phyloP scores from a whole-genome alignment of 2,113 vertebrate genomes.

The Ellobius talpinus region DNA sequence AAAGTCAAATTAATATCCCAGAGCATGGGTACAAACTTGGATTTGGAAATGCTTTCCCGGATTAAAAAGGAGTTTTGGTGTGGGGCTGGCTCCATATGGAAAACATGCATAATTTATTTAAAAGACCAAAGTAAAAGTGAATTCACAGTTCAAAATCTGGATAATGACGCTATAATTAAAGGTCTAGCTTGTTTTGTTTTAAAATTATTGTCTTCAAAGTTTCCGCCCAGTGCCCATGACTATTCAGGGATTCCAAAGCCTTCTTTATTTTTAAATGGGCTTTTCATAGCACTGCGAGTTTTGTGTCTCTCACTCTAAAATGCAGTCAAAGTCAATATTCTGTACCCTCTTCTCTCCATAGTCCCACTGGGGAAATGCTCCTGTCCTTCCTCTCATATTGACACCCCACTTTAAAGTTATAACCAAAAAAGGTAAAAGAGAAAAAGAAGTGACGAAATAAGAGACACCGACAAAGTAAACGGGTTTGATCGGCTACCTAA shows the following conservation, averaged over 20 bases:
- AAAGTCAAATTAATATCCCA: slow-evolving; percentile 83
- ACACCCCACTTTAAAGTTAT: not conserved
- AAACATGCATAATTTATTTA: slow-evolving; percentile 83
- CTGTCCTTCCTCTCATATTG: not conserved
- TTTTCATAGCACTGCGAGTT: slow-evolving; percentile 37
- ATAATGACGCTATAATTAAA: slow-evolving; percentile 80
- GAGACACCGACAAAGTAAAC: not conserved
- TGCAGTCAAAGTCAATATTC: not conserved
- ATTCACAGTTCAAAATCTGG: slow-evolving; percentile 81
- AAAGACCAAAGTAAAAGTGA: slow-evolving; percentile 80
- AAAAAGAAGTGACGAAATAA: not conserved
- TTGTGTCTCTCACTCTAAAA: slow-evolving; percentile 33
- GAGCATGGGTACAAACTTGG: slow-evolving; percentile 78
- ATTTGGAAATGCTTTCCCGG: slow-evolving; percentile 81
- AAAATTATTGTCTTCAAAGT: slow-evolving; percentile 80
- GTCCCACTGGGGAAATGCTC: not conserved
- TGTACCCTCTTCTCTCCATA: not conserved
- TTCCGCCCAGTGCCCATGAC: slow-evolving; percentile 56
- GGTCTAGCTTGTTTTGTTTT: slow-evolving; percentile 79
- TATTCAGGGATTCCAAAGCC: slow-evolving; percentile 73
- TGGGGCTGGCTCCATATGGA: slow-evolving; percentile 76
- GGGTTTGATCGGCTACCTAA: not conserved
- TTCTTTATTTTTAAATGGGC: slow-evolving; percentile 22
- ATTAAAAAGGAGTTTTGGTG: slow-evolving; percentile 80
- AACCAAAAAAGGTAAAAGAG: not conserved